Percentiles rank a stretch among this genome's conserved stretches.
Evolutionary conservation across 1,140 invertebrate genomes (phyloP).

Genomic region (Halyomorpha halys): DNA sequence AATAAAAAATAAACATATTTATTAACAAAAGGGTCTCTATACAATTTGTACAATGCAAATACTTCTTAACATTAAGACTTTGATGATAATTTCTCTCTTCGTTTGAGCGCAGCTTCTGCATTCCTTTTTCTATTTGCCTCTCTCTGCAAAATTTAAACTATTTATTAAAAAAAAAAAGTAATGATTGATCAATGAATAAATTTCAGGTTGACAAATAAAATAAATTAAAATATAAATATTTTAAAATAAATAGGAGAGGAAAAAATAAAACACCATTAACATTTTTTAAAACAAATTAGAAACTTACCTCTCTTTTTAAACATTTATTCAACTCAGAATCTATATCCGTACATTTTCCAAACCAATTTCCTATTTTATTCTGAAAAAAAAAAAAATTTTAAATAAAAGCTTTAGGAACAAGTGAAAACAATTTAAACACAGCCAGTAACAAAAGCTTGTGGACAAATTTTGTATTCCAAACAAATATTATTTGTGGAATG

Average conservation of each 20-base stretch:
- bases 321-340: neutral
- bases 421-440: no score
- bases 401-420: no score
- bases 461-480: no score
- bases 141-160: conserved; percentile 1
- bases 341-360: neutral
- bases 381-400: neutral
- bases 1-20: no score
- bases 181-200: neutral
- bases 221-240: neutral
- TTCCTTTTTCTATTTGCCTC: neutral
- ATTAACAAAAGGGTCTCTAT: no score
- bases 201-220: neutral
- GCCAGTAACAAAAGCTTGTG: no score
- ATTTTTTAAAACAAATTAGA: no score
- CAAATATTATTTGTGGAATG: no score
- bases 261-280: neutral
- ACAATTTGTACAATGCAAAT: no score
- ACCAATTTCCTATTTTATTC: neutral
- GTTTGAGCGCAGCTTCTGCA: neutral
- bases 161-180: neutral
- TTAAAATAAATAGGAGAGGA: neutral
- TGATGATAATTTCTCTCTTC: no score
- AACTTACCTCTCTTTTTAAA: neutral
- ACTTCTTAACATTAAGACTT: no score